These are phyloP conservation scores for Neoniphon sammara DNA, from an alignment of 2,797 vertebrate species.

Conservation along the genomic window DNA sequence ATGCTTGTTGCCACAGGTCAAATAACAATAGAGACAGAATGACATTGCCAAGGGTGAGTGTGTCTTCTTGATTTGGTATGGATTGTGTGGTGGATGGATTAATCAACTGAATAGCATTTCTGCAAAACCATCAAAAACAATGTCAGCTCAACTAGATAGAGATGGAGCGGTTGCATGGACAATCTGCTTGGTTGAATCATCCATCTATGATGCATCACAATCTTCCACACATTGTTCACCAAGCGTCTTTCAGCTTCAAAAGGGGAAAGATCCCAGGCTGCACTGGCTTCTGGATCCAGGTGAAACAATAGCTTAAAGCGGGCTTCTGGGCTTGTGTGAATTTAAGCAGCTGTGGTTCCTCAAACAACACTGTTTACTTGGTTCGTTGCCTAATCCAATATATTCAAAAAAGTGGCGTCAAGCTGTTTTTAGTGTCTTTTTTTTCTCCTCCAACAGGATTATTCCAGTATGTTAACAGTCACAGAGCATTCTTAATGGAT, in stretches of 20 bases:
- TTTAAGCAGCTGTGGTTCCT: conserved; percentile 76
- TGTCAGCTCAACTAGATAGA: conserved; percentile 68
- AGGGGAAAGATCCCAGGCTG: conserved; percentile 40
- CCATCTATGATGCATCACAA: conserved; percentile 56
- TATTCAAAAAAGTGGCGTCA: conserved; percentile 59
- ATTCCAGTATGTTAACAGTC: conserved; percentile 70
- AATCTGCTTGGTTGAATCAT: conserved; percentile 67
- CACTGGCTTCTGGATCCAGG: conserved; percentile 66
- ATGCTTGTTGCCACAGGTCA: conserved; percentile 56
- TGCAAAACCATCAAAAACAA: conserved; percentile 67
- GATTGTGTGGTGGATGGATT: conserved; percentile 52
- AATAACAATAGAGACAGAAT: conserved; percentile 42
- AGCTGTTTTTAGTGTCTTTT: conserved; percentile 58
- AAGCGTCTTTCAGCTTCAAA: conserved; percentile 54
- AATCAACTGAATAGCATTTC: conserved; percentile 60
- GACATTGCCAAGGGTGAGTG: conserved; percentile 24
- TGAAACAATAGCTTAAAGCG: conserved; percentile 75
- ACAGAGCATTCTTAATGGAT: conserved; percentile 60
- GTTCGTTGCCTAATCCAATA: conserved; percentile 71
- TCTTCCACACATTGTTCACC: conserved; percentile 64
- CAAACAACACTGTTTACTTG: conserved; percentile 68
- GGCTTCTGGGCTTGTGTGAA: conserved; percentile 64
- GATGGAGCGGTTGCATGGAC: conserved; percentile 59
- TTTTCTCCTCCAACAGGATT: conserved; percentile 72
- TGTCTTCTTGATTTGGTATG: conserved; percentile 60